Percentiles rank a stretch among this genome's conserved stretches.
These are phyloP conservation scores for Nomada lathburiana DNA, from an alignment of 2,888 invertebrate genomes.

Conservation along the genomic window DNA sequence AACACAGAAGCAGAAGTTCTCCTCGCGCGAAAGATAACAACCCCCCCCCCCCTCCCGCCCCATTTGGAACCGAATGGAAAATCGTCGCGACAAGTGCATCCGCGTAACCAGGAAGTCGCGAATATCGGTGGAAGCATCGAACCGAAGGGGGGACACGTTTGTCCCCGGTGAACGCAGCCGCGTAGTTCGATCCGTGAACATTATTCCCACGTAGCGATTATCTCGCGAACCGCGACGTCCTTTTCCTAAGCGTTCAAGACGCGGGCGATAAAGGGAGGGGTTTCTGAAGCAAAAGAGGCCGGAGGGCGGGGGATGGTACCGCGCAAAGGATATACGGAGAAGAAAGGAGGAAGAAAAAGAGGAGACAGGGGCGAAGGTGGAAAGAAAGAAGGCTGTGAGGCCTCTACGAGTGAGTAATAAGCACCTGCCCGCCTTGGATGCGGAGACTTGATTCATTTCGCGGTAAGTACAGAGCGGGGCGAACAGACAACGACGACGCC, in stretches of 20 bases:
- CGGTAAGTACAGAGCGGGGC: constrained; percentile 83
- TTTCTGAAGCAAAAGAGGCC: constrained; percentile 74
- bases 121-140: constrained; percentile 63
- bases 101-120: constrained; percentile 33
- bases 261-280: constrained; percentile 75
- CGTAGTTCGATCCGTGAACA: constrained; percentile 47
- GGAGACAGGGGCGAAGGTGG: constrained; percentile 35
- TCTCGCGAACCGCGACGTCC: constrained; percentile 53
- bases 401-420: constrained; percentile 81
- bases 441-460: constrained; percentile 84
- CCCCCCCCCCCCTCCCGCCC: too few relatives aligned
- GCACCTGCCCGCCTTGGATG: constrained; percentile 83
- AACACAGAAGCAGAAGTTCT: too few relatives aligned
- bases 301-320: constrained; percentile 80
- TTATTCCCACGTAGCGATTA: constrained; percentile 69
- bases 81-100: not conserved
- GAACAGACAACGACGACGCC: constrained; percentile 75
- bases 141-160: constrained; percentile 39
- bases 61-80: not conserved
- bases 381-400: constrained; percentile 27
- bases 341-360: constrained; percentile 21
- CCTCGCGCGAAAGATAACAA: too few relatives aligned
- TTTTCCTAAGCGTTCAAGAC: constrained; percentile 61
- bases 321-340: constrained; percentile 72
- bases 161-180: constrained; percentile 56